phyloP scores from a whole-genome alignment of 2,888 invertebrate genomes.

The Yponomeuta malinellus region DNA sequence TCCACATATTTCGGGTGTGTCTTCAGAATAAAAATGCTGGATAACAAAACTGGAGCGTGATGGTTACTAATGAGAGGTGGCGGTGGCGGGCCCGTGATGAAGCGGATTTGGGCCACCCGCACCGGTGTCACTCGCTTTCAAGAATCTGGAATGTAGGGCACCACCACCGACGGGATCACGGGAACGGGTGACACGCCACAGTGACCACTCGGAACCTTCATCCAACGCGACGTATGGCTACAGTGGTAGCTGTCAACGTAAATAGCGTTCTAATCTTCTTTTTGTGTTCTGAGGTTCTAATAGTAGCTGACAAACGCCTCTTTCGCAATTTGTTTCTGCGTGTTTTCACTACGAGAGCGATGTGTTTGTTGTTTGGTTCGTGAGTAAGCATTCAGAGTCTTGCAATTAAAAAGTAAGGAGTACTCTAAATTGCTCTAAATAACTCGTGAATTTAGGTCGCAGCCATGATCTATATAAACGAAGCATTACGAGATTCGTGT shows the following conservation, averaged over 20 bases:
- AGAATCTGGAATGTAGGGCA: slow-evolving; percentile 37
- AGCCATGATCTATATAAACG: slow-evolving; percentile 38
- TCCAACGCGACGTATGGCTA: neutral
- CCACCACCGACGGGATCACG: slow-evolving; percentile 16
- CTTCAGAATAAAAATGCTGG: slow-evolving; percentile 28
- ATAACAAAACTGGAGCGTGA: slow-evolving; percentile 37
- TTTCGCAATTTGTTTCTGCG: neutral
- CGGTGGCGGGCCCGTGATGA: neutral
- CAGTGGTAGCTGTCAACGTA: neutral
- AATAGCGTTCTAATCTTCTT: neutral
- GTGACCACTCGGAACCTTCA: neutral
- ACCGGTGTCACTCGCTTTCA: neutral
- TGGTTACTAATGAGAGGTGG: slow-evolving; percentile 46
- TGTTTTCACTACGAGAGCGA: neutral
- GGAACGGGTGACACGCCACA: neutral
- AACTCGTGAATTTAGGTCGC: slow-evolving; percentile 28
- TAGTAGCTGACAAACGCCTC: neutral
- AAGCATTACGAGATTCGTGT: neutral
- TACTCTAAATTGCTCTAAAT: slow-evolving; percentile 35
- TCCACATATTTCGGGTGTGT: neutral
- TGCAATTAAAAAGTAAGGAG: slow-evolving; percentile 24
- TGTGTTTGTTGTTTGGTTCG: neutral
- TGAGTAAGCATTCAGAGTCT: slow-evolving; percentile 10
- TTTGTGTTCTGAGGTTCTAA: neutral
- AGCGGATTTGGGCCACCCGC: neutral